Evolutionary conservation across 2,113 vertebrate species (phyloP).

Genomic region (Nesoenas mayeri): DNA sequence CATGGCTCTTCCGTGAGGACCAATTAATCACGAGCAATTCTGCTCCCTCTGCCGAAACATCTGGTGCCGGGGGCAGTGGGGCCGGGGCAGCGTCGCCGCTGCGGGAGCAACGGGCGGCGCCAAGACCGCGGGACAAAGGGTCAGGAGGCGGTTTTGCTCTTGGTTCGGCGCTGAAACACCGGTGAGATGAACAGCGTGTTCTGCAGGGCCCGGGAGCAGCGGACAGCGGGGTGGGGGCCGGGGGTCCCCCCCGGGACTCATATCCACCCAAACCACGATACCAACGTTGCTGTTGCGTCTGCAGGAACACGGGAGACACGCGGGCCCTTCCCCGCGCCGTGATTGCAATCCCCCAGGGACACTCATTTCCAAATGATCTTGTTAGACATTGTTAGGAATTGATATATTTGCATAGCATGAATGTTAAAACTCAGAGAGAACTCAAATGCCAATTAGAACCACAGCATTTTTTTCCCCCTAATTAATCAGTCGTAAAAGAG

Average conservation of each 20-base stretch:
- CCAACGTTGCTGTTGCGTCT: too few species aligned
- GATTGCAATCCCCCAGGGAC: slow-evolving; percentile 49
- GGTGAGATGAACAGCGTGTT: too few species aligned
- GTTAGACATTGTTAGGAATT: slow-evolving; percentile 69
- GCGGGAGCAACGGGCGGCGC: too few species aligned
- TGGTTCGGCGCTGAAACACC: too few species aligned
- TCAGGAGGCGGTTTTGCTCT: too few species aligned
- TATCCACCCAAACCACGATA: too few species aligned
- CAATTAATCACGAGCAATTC: neutral
- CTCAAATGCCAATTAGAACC: slow-evolving; percentile 60
- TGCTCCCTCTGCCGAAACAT: neutral
- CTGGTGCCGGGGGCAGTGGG: neutral
- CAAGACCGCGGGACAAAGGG: too few species aligned
- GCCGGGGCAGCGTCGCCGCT: neutral
- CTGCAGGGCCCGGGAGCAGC: too few species aligned
- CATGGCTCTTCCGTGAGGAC: neutral
- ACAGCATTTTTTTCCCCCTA: neutral
- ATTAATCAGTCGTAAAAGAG: slow-evolving; percentile 69
- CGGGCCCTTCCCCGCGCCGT: neutral
- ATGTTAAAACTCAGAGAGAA: slow-evolving; percentile 67
- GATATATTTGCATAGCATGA: slow-evolving; percentile 68
- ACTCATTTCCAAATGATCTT: slow-evolving; percentile 68
- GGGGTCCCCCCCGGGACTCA: too few species aligned
- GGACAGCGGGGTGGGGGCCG: too few species aligned
- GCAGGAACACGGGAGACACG: neutral